phyloP scores from a whole-genome alignment of 2,888 invertebrate species.

The Drosophila kambysellisi region DNA sequence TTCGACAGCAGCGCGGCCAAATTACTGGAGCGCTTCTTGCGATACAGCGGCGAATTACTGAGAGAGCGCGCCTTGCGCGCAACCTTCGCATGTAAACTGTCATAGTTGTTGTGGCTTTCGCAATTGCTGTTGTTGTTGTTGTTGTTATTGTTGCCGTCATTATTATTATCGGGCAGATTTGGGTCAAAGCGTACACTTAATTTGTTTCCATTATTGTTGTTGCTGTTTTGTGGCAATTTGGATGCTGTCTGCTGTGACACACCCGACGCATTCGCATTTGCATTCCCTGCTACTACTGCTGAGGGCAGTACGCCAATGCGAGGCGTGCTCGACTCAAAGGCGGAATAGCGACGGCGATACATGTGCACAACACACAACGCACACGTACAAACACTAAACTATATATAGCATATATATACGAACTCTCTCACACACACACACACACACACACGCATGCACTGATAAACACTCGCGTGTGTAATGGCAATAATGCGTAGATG shows the following conservation, averaged over 20 bases:
- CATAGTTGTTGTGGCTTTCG: slow-evolving; percentile 35
- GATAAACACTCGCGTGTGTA: slow-evolving; percentile 45
- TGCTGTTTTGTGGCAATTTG: slow-evolving; percentile 42
- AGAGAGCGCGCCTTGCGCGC: slow-evolving; percentile 82
- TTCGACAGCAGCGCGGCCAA: slow-evolving; percentile 70
- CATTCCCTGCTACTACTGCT: slow-evolving; percentile 26
- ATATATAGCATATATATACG: slow-evolving; percentile 17
- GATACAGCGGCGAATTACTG: slow-evolving; percentile 83
- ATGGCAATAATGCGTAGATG: slow-evolving; percentile 48
- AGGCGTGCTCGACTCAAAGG: slow-evolving; percentile 82
- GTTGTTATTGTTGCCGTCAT: slow-evolving; percentile 41
- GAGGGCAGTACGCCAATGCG: slow-evolving; percentile 79
- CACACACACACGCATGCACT: slow-evolving; percentile 39
- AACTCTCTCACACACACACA: slow-evolving; percentile 5
- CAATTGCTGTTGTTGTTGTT: slow-evolving; percentile 21
- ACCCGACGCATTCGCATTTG: slow-evolving; percentile 21
- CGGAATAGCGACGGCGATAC: slow-evolving; percentile 85
- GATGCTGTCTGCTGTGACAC: slow-evolving; percentile 47
- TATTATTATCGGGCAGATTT: slow-evolving; percentile 69
- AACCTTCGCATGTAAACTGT: slow-evolving; percentile 60
- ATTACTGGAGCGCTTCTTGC: slow-evolving; percentile 80
- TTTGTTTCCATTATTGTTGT: slow-evolving; percentile 49
- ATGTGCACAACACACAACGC: slow-evolving; percentile 55
- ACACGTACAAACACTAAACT: slow-evolving; percentile 25
- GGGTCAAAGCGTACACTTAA: slow-evolving; percentile 74